A percentile compares a stretch with the other conserved stretches of the same genome.
Evolutionary conservation across 2,797 vertebrate genomes (phyloP).

Genomic region (Loriculus beryllinus): DNA sequence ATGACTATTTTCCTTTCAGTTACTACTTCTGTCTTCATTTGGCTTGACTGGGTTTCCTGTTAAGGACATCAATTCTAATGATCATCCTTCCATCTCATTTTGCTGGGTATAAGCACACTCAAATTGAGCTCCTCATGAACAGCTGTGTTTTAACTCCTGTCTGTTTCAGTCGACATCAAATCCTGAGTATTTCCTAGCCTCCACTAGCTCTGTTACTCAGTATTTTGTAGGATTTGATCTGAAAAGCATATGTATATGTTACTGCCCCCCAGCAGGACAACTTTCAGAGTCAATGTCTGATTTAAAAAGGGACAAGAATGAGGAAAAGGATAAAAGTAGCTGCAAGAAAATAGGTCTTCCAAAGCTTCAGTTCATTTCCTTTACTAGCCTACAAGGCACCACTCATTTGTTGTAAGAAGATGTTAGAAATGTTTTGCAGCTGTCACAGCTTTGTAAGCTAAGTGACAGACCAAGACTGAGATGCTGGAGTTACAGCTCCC

Average conservation of each 20-base stretch:
- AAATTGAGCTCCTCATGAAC: background rate
- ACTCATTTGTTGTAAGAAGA: background rate
- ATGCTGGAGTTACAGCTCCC: background rate
- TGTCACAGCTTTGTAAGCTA: background rate
- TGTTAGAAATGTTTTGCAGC: background rate
- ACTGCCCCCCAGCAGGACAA: background rate
- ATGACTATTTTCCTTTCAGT: background rate
- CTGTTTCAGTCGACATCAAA: background rate
- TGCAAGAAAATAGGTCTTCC: background rate
- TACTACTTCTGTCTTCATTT: background rate
- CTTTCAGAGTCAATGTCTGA: background rate
- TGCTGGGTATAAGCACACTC: background rate
- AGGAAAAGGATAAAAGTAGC: background rate
- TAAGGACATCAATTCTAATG: background rate
- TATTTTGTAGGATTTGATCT: background rate
- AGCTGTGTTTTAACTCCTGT: background rate
- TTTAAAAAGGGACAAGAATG: background rate
- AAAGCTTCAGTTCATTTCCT: background rate
- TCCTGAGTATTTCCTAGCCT: background rate
- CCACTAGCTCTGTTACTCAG: background rate
- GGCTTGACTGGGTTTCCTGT: background rate
- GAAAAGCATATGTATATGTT: background rate
- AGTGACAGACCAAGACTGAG: background rate
- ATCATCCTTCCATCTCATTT: background rate
- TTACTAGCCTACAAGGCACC: background rate